These are phyloP conservation scores for Tetrax tetrax DNA, from an alignment of 2,113 vertebrate genomes.

Conservation along the genomic window DNA sequence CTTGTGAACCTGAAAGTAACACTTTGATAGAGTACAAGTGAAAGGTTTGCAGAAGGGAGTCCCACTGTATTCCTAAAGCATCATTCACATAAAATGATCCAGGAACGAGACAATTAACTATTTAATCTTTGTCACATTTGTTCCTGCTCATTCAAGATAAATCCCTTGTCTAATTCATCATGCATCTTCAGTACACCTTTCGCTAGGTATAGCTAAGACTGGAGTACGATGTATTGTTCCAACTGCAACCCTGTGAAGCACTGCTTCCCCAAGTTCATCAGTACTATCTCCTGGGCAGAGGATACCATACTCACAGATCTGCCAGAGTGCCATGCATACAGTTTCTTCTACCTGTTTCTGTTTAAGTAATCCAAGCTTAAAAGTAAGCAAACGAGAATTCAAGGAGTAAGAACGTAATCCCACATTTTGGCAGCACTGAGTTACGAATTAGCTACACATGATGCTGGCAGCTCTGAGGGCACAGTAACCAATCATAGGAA, in stretches of 20 bases:
- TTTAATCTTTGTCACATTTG: not conserved
- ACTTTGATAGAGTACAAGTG: not conserved
- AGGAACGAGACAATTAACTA: not conserved
- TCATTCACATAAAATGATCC: not conserved
- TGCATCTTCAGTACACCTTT: not conserved
- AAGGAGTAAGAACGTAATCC: not conserved
- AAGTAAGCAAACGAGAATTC: not conserved
- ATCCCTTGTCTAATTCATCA: not conserved
- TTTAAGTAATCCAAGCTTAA: not conserved
- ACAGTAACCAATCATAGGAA: not conserved
- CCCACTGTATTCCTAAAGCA: not conserved
- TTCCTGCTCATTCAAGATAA: not conserved
- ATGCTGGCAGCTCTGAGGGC: not conserved
- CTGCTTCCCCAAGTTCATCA: not conserved
- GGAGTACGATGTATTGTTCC: not conserved
- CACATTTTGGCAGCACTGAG: not conserved
- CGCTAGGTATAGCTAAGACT: not conserved
- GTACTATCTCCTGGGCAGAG: not conserved
- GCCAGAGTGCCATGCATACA: not conserved
- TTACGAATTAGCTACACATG: not conserved
- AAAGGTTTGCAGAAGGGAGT: not conserved
- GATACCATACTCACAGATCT: not conserved
- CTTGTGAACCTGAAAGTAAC: not conserved
- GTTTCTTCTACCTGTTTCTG: not conserved
- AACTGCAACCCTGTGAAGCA: not conserved